Evolutionary conservation across 2,888 invertebrate genomes (phyloP).

Genomic region (Molanna angustata): DNA sequence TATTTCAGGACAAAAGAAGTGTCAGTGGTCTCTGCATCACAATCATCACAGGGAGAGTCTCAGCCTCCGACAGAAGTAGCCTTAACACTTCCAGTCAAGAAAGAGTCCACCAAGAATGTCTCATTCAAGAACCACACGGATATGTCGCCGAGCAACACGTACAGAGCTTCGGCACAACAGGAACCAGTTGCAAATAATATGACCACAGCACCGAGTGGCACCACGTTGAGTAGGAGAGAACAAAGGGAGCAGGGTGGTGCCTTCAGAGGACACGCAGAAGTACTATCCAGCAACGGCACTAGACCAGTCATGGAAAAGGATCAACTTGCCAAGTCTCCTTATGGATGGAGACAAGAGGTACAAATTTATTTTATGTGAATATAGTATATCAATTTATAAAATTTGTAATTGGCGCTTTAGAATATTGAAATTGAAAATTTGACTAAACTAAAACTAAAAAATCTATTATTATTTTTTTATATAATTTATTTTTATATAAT

Average conservation of each 20-base stretch:
- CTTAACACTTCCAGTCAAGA: conserved; percentile 43
- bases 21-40: conserved; percentile 29
- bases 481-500: no score
- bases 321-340: conserved; percentile 51
- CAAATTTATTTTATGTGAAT: no score
- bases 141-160: conserved; percentile 41
- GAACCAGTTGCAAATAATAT: conserved; percentile 7
- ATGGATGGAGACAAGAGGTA: conserved; percentile 50
- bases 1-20: conserved; percentile 40
- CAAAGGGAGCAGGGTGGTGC: conserved; percentile 11
- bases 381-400: no score
- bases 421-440: no score
- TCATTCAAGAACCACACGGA: conserved; percentile 54
- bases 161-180: background rate
- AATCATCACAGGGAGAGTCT: conserved; percentile 30
- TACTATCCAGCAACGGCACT: conserved; percentile 36
- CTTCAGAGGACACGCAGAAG: conserved; percentile 31
- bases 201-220: conserved; percentile 8
- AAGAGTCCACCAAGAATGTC: conserved; percentile 51
- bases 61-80: conserved; percentile 11
- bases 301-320: conserved; percentile 46
- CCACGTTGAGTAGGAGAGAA: conserved; percentile 14
- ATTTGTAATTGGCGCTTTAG: no score
- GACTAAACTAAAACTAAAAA: no score
- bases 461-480: no score